Evolutionary conservation across 2,113 vertebrate species (phyloP), one percentile per base, ranked within the genome.

Genomic region (Chlamydotis undulata): DNA sequence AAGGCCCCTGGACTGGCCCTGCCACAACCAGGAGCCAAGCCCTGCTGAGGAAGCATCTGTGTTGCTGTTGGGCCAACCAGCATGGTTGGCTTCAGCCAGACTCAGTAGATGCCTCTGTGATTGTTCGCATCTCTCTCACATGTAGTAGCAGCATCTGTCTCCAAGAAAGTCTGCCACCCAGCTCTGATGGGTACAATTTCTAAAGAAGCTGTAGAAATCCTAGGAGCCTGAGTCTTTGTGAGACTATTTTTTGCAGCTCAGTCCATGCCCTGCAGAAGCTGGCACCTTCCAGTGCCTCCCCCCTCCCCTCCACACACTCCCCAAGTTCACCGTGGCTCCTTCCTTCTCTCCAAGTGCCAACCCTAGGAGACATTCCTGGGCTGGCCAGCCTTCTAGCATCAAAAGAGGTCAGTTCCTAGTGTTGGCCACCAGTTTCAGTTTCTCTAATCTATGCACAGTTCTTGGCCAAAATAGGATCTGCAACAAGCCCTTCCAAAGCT

Each of bases 221-320:
- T 50, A 39, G 23, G 35, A 64, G 14, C 16, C 33, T 2, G 0
- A 23, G 19, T 56, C 35, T 76, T 37, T 15, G 14, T 33, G 17
- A 69, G 31, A 43, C 8, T 69, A 18, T 70, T 61, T 39, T 11
- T 9, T 57, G 59, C 43, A 50, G 6, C 31, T 43, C 22, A 10
- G 31, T 14, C 23, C 12, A n/a, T 9, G 15, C 37, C 19, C 24
- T 24, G 19, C 23, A 64, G 55, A 79, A 56, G 25, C 26, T 33
- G 19, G 26, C 21, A 17, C 26, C 4, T 76, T 24, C 49, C 56
- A 0, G 0, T 56, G 25, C 8, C 31, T 50, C 31, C 22, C 37
- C 68, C 12, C 33, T 82, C 25, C 24, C 29, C 10, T 49, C 33
- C 25, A 19, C 18, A 14, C 13, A 8, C 16, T 55, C 11, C 19